Evolutionary conservation across 2,888 invertebrate species (phyloP).

Genomic region (Troides oblongomaculatus): DNA sequence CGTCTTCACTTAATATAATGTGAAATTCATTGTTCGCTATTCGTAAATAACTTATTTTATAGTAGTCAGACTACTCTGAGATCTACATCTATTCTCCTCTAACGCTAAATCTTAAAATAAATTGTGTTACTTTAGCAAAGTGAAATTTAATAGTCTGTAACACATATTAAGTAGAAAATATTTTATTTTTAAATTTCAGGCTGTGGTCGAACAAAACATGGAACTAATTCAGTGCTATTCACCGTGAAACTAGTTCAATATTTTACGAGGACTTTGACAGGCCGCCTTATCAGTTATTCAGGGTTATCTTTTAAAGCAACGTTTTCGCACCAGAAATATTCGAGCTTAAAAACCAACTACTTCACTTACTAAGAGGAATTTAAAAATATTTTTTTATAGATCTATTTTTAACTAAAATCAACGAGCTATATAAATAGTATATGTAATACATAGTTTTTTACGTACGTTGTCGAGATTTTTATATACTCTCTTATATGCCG

Average conservation of each 20-base stretch:
- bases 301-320: background rate
- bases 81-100: too few relatives aligned
- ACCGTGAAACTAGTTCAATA: constrained; percentile 10
- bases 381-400: background rate
- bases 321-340: constrained; percentile 1
- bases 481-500: too few relatives aligned
- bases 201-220: background rate
- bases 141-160: background rate
- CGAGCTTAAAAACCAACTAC: background rate
- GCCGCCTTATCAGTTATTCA: constrained; percentile 4
- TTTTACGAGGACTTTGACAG: constrained; percentile 13
- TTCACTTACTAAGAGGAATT: background rate
- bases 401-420: background rate
- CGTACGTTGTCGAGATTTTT: too few relatives aligned
- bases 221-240: background rate
- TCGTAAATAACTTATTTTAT: too few relatives aligned
- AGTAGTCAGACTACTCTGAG: too few relatives aligned
- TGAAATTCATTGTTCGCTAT: too few relatives aligned
- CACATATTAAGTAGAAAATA: background rate
- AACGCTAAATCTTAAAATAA: background rate
- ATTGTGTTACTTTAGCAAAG: background rate
- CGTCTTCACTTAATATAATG: too few relatives aligned
- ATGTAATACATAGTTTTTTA: background rate
- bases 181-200: background rate
- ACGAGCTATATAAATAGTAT: background rate